A percentile compares a stretch with the other conserved stretches of the same genome.
These are phyloP conservation scores for Pectinophora gossypiella DNA, from an alignment of 1,140 invertebrate genomes.

Conservation along the genomic window DNA sequence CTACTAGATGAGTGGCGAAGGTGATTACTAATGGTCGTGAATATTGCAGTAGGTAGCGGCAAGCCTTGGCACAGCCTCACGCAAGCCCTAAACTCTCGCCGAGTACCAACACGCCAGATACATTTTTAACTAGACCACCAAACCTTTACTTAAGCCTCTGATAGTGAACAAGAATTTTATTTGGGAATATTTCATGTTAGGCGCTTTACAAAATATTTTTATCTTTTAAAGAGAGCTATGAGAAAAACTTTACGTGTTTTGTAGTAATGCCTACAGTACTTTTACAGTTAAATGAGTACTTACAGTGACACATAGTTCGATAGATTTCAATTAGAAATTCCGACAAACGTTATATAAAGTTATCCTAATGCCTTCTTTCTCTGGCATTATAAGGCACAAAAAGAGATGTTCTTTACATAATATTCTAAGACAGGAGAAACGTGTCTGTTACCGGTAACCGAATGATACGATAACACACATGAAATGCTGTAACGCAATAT, in stretches of 20 bases:
- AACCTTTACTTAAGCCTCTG: too few relatives aligned
- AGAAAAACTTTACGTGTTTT: too few relatives aligned
- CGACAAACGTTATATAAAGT: not conserved
- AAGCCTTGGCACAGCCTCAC: too few relatives aligned
- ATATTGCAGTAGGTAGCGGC: constrained; percentile 4
- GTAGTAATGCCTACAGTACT: not conserved
- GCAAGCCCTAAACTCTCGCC: not conserved
- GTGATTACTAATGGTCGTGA: constrained; percentile 3
- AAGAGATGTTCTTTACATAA: not conserved
- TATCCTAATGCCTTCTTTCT: too few relatives aligned
- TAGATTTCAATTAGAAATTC: not conserved
- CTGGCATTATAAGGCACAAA: not conserved
- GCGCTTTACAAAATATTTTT: not conserved
- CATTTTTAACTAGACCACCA: constrained; percentile 3
- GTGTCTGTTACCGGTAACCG: constrained; percentile 10
- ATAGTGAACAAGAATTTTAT: too few relatives aligned
- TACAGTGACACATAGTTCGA: not conserved
- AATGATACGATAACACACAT: constrained; percentile 55
- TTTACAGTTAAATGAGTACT: not conserved
- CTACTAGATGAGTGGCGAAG: too few relatives aligned
- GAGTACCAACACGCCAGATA: not conserved
- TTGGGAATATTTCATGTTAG: not conserved
- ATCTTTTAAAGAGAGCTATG: too few relatives aligned
- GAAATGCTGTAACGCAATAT: constrained; percentile 63
- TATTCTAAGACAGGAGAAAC: not conserved